Conservation (phyloP, 2,888 invertebrate species). For the Encarsia formosa region DNA sequence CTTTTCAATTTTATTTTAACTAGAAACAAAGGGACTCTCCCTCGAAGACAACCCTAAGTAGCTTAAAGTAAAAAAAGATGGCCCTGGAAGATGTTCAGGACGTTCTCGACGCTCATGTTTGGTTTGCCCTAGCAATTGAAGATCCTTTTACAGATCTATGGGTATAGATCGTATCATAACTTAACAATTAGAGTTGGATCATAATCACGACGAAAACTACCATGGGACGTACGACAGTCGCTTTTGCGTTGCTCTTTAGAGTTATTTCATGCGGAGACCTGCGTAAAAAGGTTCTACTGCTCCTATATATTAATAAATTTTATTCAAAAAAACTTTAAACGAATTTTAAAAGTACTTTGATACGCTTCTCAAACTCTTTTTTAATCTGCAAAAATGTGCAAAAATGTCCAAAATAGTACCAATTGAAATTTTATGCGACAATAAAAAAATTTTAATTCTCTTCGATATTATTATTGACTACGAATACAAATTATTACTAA, state of each 20-base stretch:
- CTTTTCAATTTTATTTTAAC: too few species aligned
- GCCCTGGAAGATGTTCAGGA: conserved; percentile 25
- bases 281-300: too few species aligned
- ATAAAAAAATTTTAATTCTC: neutral
- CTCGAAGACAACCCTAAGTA: conserved; percentile 22
- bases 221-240: conserved; percentile 27
- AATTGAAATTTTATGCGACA: neutral
- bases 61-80: conserved; percentile 24
- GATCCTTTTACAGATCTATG: conserved; percentile 27
- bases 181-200: conserved; percentile 32
- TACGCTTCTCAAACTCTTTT: too few species aligned
- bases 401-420: neutral
- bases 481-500: neutral
- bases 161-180: conserved; percentile 38
- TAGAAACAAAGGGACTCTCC: too few species aligned
- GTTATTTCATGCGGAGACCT: conserved; percentile 34
- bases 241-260: conserved; percentile 22
- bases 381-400: too few species aligned
- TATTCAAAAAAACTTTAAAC: too few species aligned
- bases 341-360: too few species aligned
- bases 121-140: conserved; percentile 34
- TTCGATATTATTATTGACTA: neutral
- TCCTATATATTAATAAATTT: too few species aligned
- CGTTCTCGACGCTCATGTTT: conserved; percentile 23
- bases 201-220: conserved; percentile 30